Base-by-base conservation (phyloP, 2,797 vertebrate species). In the Coranthus polyacanthus region DNA sequence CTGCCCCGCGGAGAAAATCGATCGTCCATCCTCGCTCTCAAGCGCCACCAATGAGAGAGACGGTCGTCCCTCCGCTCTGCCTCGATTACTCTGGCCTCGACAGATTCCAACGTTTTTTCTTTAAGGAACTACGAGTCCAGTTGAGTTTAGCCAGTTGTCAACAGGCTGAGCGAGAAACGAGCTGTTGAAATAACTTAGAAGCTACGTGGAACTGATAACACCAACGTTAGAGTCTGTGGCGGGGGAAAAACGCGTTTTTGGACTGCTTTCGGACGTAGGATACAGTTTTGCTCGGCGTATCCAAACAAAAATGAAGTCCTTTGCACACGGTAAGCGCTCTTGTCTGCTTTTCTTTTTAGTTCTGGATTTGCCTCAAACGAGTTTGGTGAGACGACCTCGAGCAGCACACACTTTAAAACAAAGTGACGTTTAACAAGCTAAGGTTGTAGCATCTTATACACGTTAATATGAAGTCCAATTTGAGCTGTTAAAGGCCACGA, bases 111-210 rank as follows among this genome's bases (percentile, higher is more conserved):
- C 68, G 39, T 63, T 65, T 77, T 83, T 75, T 20, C 83, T 79
- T 86, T 72, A 81, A 90, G 90, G 92, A 93, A 92, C 88, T 91
- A 32, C 29, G 79, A 16, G 24, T 71, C 16, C 72, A 81, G 69
- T 61, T 26, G 38, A 56, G 53, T 56, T 56, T n/a, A 43, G 76
- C 53, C 66, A 73, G 70, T 84, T 91, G 91, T 92, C 88, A 93
- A 91, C 88, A 90, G 89, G 81, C 86, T 68, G 72, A 41, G 69
- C 55, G 63, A 85, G 55, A 8, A 55, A 34, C 59, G 43, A 75
- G 50, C 2, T 3, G 32, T 44, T 0, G 51, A 15, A 49, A 21
- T 12, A 54, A 70, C 60, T 74, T 29, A 56, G 73, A n/a, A n/a
- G n/a, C n/a, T 68, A 71, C 79, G 74, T 81, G 66, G 75, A 79